Conservation (phyloP, 2,113 vertebrate species). For the Opisthocomus hoazin region DNA sequence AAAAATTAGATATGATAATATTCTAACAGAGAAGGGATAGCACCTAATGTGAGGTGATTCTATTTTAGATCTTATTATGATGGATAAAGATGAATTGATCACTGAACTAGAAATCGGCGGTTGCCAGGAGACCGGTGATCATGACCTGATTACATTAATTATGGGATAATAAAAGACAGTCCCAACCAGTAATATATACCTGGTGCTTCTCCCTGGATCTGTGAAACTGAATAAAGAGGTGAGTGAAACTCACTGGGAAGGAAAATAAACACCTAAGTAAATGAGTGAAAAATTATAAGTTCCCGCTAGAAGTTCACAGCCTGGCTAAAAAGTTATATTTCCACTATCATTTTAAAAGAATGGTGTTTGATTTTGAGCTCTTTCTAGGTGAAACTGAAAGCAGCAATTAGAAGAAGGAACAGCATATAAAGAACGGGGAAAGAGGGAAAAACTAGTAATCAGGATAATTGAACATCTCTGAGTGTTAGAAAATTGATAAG, state of each 20-base stretch:
- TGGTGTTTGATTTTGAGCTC: conserved; percentile 9
- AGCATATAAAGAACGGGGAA: not conserved
- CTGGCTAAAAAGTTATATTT: not conserved
- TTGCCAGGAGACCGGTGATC: conserved; percentile 61
- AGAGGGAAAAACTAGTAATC: not conserved
- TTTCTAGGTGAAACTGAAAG: conserved; percentile 3
- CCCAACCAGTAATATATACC: conserved; percentile 41
- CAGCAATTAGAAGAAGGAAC: conserved; percentile 18
- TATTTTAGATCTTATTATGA: conserved; percentile 58
- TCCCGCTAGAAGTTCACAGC: not conserved
- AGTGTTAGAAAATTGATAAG: conserved; percentile 21
- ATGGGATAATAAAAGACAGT: conserved; percentile 61
- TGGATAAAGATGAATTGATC: conserved; percentile 68
- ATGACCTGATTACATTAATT: conserved; percentile 70
- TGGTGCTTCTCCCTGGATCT: not conserved
- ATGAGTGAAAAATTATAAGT: not conserved
- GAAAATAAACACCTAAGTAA: not conserved
- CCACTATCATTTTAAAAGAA: not conserved
- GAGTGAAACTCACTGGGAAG: not conserved
- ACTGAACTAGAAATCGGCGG: conserved; percentile 64
- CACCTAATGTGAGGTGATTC: conserved; percentile 38
- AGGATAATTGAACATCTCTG: conserved; percentile 37
- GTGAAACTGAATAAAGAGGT: not conserved
- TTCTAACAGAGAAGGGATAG: conserved; percentile 14
- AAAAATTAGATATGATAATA: conserved; percentile 38